These are phyloP conservation scores for Plebejus melissa DNA, from an alignment of 2,888 invertebrate species.

Conservation along the genomic window DNA sequence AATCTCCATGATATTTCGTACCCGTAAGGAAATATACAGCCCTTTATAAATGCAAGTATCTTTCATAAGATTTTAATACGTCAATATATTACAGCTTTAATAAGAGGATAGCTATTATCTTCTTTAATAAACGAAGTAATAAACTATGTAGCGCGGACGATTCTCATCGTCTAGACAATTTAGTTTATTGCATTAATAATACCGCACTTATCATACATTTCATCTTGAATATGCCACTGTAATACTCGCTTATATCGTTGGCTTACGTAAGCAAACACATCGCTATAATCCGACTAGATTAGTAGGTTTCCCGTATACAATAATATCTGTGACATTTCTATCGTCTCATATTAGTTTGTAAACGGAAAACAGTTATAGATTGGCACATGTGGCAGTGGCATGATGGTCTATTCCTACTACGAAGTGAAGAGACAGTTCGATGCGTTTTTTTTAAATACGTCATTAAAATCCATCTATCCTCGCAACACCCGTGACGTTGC, in stretches of 20 bases:
- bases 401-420: neutral
- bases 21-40: neutral
- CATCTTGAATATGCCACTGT: conserved; percentile 2
- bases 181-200: conserved; percentile 1
- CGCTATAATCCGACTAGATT: conserved; percentile 22
- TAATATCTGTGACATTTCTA: conserved; percentile 20
- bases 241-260: conserved; percentile 1
- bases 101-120: neutral
- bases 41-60: neutral
- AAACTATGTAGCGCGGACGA: neutral
- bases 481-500: no score
- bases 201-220: conserved; percentile 4
- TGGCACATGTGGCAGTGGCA: neutral
- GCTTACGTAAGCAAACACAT: conserved; percentile 24
- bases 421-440: neutral
- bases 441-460: neutral
- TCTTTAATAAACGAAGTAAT: conserved; percentile 9
- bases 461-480: no score
- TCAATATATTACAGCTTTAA: neutral
- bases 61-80: neutral
- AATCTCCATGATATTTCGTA: neutral
- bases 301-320: conserved; percentile 24
- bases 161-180: conserved; percentile 10
- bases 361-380: neutral
- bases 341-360: conserved; percentile 14